These are phyloP conservation scores for Apantesis nais DNA, from an alignment of 2,888 invertebrate species.

Conservation along the genomic window DNA sequence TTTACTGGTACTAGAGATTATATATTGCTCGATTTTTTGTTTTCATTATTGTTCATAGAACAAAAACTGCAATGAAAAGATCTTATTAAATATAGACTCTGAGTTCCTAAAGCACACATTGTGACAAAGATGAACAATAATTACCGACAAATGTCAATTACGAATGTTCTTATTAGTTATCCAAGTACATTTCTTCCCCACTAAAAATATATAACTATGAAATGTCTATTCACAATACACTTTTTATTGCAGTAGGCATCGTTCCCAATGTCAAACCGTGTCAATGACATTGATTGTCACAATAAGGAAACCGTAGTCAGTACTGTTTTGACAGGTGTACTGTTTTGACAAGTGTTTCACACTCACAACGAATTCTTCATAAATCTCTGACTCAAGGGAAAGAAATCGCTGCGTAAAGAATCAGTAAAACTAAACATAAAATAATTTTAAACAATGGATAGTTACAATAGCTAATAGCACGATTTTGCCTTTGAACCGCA, in stretches of 20 bases:
- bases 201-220: background rate
- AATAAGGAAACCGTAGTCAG: slow-evolving; percentile 50
- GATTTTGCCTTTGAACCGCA: slow-evolving; percentile 33
- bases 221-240: slow-evolving; percentile 6
- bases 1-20: background rate
- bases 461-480: slow-evolving; percentile 29
- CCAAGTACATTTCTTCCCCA: background rate
- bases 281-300: slow-evolving; percentile 44
- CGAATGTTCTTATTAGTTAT: background rate
- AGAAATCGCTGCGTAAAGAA: slow-evolving; percentile 47
- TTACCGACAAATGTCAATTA: background rate
- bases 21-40: background rate
- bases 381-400: slow-evolving; percentile 49
- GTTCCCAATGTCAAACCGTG: slow-evolving; percentile 26
- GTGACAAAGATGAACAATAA: background rate
- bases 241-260: slow-evolving; percentile 9
- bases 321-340: slow-evolving; percentile 45
- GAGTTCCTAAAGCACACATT: background rate
- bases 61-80: background rate
- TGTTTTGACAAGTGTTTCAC: slow-evolving; percentile 45
- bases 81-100: background rate
- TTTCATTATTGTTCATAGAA: background rate
- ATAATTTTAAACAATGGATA: slow-evolving; percentile 57
- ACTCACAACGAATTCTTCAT: slow-evolving; percentile 45
- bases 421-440: slow-evolving; percentile 50